phyloP scores from a whole-genome alignment of 2,888 invertebrate genomes.

The Stomorhina lunata region DNA sequence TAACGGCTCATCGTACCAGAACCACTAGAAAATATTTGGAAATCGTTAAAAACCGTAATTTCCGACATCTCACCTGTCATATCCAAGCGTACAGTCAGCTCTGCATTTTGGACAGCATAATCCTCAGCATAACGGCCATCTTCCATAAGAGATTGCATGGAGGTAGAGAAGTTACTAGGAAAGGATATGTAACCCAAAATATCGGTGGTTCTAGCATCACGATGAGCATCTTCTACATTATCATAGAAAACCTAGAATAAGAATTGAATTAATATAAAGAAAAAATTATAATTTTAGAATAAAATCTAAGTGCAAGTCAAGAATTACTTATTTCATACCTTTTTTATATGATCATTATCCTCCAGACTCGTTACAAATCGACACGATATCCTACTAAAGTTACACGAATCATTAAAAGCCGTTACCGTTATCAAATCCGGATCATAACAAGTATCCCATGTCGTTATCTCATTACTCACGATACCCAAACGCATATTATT shows the following conservation, averaged over 20 bases:
- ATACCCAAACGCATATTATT: constrained; percentile 86
- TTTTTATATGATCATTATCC: constrained; percentile 81
- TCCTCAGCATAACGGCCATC: constrained; percentile 82
- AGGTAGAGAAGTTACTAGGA: constrained; percentile 86
- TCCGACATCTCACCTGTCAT: constrained; percentile 87
- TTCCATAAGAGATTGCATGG: constrained; percentile 82
- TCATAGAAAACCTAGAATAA: constrained; percentile 80
- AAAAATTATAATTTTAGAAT: constrained; percentile 54
- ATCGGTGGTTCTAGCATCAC: constrained; percentile 81
- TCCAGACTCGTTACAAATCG: constrained; percentile 83
- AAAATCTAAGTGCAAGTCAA: not conserved
- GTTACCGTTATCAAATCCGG: constrained; percentile 78
- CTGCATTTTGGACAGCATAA: constrained; percentile 82
- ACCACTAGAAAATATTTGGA: not conserved
- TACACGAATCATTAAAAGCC: constrained; percentile 79
- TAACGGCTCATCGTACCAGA: too few relatives aligned
- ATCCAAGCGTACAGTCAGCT: constrained; percentile 86
- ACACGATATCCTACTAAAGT: constrained; percentile 83
- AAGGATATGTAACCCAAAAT: constrained; percentile 86
- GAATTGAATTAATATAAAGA: not conserved
- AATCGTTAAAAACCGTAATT: not conserved
- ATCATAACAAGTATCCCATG: constrained; percentile 79
- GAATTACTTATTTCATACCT: too few relatives aligned
- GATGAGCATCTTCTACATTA: constrained; percentile 81
- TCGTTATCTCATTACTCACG: constrained; percentile 87